Evolutionary conservation across 2,888 invertebrate genomes (phyloP), one percentile per base, ranked within the genome.

Genomic region (Doris montereyensis): DNA sequence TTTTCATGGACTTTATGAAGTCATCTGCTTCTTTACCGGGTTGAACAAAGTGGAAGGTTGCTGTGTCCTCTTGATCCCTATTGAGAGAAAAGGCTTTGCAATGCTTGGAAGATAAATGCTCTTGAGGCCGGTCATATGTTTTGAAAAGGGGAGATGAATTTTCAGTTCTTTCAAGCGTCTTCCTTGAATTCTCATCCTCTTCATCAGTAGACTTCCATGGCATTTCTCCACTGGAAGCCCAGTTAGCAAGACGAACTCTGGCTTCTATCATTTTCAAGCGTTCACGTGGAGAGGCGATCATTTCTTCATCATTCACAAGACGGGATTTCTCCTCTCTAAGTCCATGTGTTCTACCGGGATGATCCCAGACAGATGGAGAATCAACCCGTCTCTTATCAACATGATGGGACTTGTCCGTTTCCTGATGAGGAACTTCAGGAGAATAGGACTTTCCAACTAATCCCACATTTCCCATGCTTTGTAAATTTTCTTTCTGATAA

Each of bases 161-260:
- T 8, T 17, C n/a, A 35, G 34, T 70, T 24, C 2, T 5, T 32
- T 13, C n/a, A 34, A 34, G 3, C 2, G 2, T 24, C 17, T 24
- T 8, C 26, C 26, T 2, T 52, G 2, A 30, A 30, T 67, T 30
- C 10, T 5, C 21, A 10, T 26, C 21, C 2, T 21, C 34, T 28
- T 67, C 67, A 10, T 62, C 65, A 24, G 5, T 30, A 2, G 57
- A 58, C n/a, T 65, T 68, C 79, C 79, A 79, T 8, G 79, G 79
- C 57, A 52, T 76, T 32, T 60, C 62, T 13, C 79, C 79, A 72
- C 65, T 79, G 21, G 17, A n/a, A n/a, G 76, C 76, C 79, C 79
- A 79, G 57, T 76, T 71, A 0, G 52, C 76, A 0, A 79, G 24
- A 10, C 62, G 32, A 0, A 79, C 52, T 21, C 65, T 24, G 0